A percentile compares a stretch with the other conserved stretches of the same genome.
Evolutionary conservation across 2,888 invertebrate genomes (phyloP).

Genomic region (Folsomia manolachei): DNA sequence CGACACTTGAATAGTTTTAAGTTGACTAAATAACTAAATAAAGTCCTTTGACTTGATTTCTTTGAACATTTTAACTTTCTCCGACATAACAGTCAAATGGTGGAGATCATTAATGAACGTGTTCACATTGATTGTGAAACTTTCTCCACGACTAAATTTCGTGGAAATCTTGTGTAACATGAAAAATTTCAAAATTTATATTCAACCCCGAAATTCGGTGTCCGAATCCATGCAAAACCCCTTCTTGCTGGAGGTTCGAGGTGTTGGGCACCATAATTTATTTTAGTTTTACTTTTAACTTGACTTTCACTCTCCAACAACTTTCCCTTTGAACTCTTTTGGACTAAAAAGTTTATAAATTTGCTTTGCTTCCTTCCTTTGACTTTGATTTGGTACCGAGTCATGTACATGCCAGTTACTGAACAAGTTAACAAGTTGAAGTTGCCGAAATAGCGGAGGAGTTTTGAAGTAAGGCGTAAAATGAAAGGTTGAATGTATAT

Average conservation of each 20-base stretch:
- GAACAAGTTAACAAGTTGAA: neutral
- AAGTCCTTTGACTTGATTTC: neutral
- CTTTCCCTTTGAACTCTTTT: constrained; percentile 1
- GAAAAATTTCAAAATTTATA: neutral
- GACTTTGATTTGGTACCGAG: neutral
- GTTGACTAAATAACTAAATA: neutral
- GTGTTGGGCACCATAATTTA: neutral
- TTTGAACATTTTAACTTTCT: neutral
- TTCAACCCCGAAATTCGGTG: neutral
- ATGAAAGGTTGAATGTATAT: neutral
- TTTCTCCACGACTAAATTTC: no score
- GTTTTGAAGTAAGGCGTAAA: neutral
- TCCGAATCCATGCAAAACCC: neutral
- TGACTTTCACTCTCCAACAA: constrained; percentile 6
- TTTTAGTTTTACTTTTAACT: constrained; percentile 5
- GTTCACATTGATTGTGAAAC: no score
- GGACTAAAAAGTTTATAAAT: neutral
- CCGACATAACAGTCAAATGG: neutral
- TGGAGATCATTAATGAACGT: no score
- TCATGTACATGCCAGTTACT: no score
- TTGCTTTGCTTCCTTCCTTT: neutral
- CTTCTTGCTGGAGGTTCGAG: neutral
- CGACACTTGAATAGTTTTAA: neutral
- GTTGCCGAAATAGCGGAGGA: no score
- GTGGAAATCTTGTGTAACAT: no score